Conservation (phyloP, 1,140 invertebrate species). For the Lordiphosa clarofinis region DNA sequence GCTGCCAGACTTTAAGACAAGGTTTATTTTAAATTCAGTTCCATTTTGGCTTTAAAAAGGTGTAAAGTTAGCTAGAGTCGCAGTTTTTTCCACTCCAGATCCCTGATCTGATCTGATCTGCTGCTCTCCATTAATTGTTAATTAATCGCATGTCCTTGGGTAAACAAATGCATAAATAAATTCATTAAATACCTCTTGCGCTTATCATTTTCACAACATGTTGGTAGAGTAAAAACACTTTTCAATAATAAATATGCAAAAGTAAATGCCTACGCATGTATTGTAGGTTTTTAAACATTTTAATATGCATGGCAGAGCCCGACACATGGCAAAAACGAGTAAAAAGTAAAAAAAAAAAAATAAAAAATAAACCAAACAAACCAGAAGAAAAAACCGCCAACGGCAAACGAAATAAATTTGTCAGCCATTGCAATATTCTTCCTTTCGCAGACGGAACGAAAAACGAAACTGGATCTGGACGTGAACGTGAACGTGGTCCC, state of each 20-base stretch:
- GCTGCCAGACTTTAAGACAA: no score
- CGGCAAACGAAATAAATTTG: conserved; percentile 71
- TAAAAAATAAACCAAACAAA: not conserved
- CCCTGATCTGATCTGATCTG: no score
- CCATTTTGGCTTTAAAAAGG: no score
- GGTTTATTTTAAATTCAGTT: no score
- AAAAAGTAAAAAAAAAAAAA: not conserved
- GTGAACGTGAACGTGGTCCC: conserved; percentile 14
- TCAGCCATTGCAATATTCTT: conserved; percentile 75
- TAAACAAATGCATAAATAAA: no score
- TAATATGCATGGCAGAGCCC: conserved; percentile 69
- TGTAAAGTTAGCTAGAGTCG: no score
- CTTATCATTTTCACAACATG: no score
- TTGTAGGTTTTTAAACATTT: conserved; percentile 59
- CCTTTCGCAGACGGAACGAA: conserved; percentile 32
- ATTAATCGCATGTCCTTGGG: no score
- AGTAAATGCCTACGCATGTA: conserved; percentile 40
- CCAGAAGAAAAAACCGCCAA: conserved; percentile 57
- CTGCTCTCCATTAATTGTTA: no score
- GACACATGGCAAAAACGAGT: conserved; percentile 44
- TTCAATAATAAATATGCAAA: conserved; percentile 63
- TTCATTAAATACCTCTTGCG: no score
- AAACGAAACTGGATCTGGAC: conserved; percentile 31
- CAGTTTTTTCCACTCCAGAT: no score
- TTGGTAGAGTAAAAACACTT: no score